Percentiles rank a stretch among this genome's conserved stretches.
Conservation (phyloP, 2,888 invertebrate species). For the Melanophora roralis region DNA sequence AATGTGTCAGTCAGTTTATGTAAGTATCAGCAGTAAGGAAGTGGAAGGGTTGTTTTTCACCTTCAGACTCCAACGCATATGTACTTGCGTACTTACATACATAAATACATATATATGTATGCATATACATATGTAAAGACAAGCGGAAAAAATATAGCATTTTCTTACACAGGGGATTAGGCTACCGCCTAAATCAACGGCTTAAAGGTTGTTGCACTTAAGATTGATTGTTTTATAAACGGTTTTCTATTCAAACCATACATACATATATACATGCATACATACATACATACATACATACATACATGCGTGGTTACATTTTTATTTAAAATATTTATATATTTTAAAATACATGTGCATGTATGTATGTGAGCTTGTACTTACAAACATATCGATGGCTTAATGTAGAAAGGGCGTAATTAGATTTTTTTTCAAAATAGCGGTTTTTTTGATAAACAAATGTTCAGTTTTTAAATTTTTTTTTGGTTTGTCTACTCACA, state of each 20-base stretch:
- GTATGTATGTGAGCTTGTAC: not conserved
- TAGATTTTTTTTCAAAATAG: no score
- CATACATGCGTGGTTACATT: not conserved
- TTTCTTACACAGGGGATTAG: no score
- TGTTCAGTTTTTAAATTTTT: no score
- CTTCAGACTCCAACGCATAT: constrained; percentile 40
- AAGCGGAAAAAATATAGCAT: no score
- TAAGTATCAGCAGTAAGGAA: not conserved
- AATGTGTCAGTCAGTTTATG: not conserved
- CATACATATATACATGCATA: not conserved
- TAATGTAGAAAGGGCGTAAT: no score
- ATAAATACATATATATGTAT: not conserved
- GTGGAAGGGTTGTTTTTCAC: constrained; percentile 50
- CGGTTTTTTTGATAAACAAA: no score
- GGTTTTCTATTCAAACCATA: constrained; percentile 19
- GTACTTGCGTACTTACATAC: not conserved
- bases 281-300: not conserved
- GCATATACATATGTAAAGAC: not conserved
- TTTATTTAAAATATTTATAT: constrained; percentile 35
- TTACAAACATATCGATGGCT: no score
- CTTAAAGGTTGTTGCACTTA: constrained; percentile 61
- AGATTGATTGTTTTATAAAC: constrained; percentile 57
- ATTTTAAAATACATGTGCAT: not conserved
- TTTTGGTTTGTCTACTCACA: no score
- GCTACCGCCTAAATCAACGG: constrained; percentile 49